Evolutionary conservation across 2,888 invertebrate species (phyloP), one percentile per base, ranked within the genome.

Genomic region (Diloba caeruleocephala): DNA sequence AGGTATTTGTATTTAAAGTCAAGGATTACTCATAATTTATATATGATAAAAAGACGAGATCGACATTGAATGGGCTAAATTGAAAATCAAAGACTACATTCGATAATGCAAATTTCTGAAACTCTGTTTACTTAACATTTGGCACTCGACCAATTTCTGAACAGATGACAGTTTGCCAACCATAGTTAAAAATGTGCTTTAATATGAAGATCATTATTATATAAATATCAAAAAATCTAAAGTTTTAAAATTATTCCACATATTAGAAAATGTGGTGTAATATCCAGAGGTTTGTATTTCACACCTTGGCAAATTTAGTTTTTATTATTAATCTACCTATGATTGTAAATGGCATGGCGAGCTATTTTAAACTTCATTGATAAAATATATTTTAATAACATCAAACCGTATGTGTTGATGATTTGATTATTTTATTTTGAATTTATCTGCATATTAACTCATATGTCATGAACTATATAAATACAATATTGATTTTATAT

Each of bases 231-330:
- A 3, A 5, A 17, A 17, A 3, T 5, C 2, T 2, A 17, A 17
- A 17, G 17, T 17, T 17, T 17, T 3, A 5, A 17, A 3, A 17
- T 3, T 3, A 17, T 26, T 26, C 12, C 28, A 28, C 10, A 28
- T 10, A 5, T 5, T 10, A n/a, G 8, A 26, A 3, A 8, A 50
- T 50, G 12, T 12, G 28, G 36, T 23, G 46, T 25, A 25, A 43
- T 43, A 33, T n/a, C 19, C 62, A 61, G 31, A 37, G 26, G 29
- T 36, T 71, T 37, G 13, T 41, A 48, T 44, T 41, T 39, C 12
- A 19, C 29, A 17, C 59, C 74, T 69, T 71, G 71, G 32, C 71
- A 64, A 28, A 51, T 39, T 59, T 70, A 12, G n/a, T 37, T 38
- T 41, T 31, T 49, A 42, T 34, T 60, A 38, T 46, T 38, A 63